Base-by-base conservation (phyloP, 2,888 invertebrate species). In the Drosophila helvetica region DNA sequence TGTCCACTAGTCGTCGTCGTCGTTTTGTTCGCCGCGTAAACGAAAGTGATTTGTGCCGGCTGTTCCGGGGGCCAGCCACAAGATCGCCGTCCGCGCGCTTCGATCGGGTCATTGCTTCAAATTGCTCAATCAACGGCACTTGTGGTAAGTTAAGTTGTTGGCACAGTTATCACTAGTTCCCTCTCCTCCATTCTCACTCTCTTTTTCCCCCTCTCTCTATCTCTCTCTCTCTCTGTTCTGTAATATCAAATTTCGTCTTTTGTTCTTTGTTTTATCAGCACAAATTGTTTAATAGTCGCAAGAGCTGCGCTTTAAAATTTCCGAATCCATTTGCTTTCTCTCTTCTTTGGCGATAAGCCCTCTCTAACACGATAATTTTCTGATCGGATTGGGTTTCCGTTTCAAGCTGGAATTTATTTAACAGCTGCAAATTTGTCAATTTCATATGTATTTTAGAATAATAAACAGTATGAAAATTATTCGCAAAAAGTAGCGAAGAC, bases 111-210 rank as follows among this genome's bases (percentile, higher is more conserved):
- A 73, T 81, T 81, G 82, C 58, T 74, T 86, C 67, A 73, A 79
- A 79, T 86, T 88, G 64, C 86, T 77, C 61, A 86, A 86, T 82
- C 72, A 79, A 77, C 86, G 75, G 73, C 70, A 81, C 79, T 81
- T 85, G 88, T 87, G 86, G 83, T 83, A 83, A 88, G 88, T 74
- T 83, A 83, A 88, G 88, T 74, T 77, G 87, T 72, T 82, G 71
- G 86, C 86, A 76, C 77, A 85, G 69, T 76, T 82, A 73, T 74
- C 50, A 66, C 19, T 10, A 48, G 19, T 45, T 19, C n/a, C 12
- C 9, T 25, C 52, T 15, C 45, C 27, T 27, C 27, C 27, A 17
- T 55, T 33, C 12, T 54, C 4, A 25, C 42, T 54, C 51, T 22
- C 50, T 25, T 46, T 58, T 22, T 38, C 25, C 54, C 56, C 51